A percentile compares a stretch with the other conserved stretches of the same genome.
These are phyloP conservation scores for Pinctada fucata DNA, from an alignment of 2,888 invertebrate species.

Conservation along the genomic window DNA sequence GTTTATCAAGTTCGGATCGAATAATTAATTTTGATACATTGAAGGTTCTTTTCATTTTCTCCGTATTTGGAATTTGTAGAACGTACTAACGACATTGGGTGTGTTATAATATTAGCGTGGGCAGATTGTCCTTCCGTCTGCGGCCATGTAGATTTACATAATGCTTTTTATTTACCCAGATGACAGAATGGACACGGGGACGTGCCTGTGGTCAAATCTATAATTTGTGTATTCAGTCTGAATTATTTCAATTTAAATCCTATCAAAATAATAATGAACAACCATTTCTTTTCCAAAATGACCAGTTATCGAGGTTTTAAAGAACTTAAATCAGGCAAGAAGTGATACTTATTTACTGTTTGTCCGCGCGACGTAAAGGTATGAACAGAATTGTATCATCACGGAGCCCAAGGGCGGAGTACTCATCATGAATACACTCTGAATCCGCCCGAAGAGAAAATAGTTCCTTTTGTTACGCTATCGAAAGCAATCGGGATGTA, in stretches of 20 bases:
- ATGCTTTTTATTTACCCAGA: no score
- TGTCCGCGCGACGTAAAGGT: conserved; percentile 31
- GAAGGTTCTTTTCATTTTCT: no score
- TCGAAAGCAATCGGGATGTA: conserved; percentile 32
- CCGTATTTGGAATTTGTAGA: no score
- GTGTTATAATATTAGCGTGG: no score
- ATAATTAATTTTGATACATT: no score
- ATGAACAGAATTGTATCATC: conserved; percentile 36
- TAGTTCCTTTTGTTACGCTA: conserved; percentile 39
- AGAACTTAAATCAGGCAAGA: conserved; percentile 20
- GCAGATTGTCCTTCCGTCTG: no score
- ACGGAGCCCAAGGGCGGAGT: conserved; percentile 42
- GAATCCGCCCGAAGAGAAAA: conserved; percentile 39
- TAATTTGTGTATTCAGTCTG: not conserved
- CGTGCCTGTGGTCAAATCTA: not conserved
- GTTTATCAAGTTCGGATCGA: no score
- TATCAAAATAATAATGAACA: not conserved
- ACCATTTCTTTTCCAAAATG: not conserved
- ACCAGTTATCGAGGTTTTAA: conserved; percentile 31
- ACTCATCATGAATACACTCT: conserved; percentile 24
- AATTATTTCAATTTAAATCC: conserved; percentile 1
- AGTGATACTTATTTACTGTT: not conserved
- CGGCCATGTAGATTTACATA: no score
- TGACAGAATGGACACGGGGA: not conserved
- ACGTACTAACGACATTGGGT: no score